A percentile compares a stretch with the other conserved stretches of the same genome.
Conservation (phyloP, 2,113 vertebrate genomes). For the Osmerus eperlanus region DNA sequence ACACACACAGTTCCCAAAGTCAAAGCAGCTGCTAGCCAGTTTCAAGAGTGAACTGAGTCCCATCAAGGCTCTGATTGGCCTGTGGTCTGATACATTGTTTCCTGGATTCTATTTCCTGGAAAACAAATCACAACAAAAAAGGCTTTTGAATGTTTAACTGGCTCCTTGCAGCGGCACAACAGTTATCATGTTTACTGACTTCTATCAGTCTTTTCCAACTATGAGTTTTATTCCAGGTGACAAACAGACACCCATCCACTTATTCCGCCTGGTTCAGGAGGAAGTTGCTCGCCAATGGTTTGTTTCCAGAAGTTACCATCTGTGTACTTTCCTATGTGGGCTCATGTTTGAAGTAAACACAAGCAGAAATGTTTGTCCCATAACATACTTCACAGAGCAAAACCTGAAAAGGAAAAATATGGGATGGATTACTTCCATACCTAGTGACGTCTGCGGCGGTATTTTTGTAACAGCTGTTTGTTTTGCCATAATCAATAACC, state of each 20-base stretch:
- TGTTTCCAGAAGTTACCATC: constrained; percentile 10
- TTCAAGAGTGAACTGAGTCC: constrained; percentile 40
- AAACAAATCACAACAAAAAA: constrained; percentile 20
- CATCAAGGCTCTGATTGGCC: constrained; percentile 64
- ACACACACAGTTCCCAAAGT: not conserved
- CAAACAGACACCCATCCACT: not conserved
- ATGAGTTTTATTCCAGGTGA: too few species aligned
- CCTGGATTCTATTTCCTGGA: constrained; percentile 55
- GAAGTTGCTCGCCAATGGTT: not conserved
- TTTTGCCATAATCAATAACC: constrained; percentile 5
- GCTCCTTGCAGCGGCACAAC: not conserved
- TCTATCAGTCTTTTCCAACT: not conserved
- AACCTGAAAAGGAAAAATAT: not conserved
- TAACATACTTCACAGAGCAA: constrained; percentile 9
- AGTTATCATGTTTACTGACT: not conserved
- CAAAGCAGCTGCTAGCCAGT: constrained; percentile 2
- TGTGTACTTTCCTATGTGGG: not conserved
- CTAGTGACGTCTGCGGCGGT: not conserved
- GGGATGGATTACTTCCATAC: not conserved
- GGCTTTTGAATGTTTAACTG: not conserved
- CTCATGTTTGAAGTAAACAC: constrained; percentile 19
- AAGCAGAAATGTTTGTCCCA: not conserved
- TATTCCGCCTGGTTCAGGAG: not conserved
- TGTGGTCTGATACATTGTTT: constrained; percentile 45
- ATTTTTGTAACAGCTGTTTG: constrained; percentile 15